These are phyloP conservation scores for Troides aeacus DNA, from an alignment of 2,888 invertebrate genomes.

Conservation along the genomic window DNA sequence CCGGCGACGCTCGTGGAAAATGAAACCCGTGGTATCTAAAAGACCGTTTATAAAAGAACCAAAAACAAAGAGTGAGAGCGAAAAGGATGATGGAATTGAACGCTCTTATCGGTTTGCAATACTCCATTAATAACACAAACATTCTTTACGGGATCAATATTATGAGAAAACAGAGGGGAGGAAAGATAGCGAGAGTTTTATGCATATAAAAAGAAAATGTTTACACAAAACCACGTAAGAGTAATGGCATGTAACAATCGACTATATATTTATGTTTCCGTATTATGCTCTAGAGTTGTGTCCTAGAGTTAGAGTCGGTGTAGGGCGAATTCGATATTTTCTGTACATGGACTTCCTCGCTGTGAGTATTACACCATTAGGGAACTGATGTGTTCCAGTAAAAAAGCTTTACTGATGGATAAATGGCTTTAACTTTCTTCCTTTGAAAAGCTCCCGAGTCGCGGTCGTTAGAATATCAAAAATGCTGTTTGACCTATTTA, in stretches of 20 bases:
- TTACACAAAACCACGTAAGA: neutral
- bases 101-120: neutral
- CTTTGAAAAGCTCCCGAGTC: too few relatives aligned
- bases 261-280: too few relatives aligned
- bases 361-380: too few relatives aligned
- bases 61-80: neutral
- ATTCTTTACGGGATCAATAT: constrained; percentile 12
- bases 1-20: neutral
- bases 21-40: neutral
- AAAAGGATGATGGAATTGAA: neutral
- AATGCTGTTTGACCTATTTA: too few relatives aligned
- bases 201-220: neutral
- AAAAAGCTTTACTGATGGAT: too few relatives aligned
- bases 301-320: too few relatives aligned
- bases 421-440: too few relatives aligned
- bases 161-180: neutral
- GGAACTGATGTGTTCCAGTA: too few relatives aligned
- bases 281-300: too few relatives aligned
- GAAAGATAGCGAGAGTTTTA: neutral
- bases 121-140: constrained; percentile 15
- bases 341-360: too few relatives aligned
- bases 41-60: neutral
- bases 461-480: too few relatives aligned
- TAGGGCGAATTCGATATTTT: too few relatives aligned
- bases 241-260: neutral